These are phyloP conservation scores for Anabacerthia variegaticeps DNA, from an alignment of 2,797 vertebrate genomes.

Conservation along the genomic window DNA sequence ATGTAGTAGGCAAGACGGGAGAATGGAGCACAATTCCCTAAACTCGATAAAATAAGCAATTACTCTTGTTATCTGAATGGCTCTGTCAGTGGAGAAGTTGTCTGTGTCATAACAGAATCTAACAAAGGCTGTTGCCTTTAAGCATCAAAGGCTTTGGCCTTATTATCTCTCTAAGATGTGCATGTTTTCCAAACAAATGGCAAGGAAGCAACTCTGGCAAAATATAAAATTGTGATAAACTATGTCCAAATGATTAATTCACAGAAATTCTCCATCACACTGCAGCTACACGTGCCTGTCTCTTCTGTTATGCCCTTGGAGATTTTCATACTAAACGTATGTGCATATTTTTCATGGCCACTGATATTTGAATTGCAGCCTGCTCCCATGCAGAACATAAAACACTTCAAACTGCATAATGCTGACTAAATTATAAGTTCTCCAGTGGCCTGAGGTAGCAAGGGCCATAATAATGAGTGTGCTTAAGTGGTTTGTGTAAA, in stretches of 20 bases:
- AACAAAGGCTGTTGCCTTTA: slow-evolving; percentile 80
- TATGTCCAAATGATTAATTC: slow-evolving; percentile 89
- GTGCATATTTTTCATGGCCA: slow-evolving; percentile 99
- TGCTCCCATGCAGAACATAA: slow-evolving; percentile 89
- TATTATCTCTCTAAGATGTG: slow-evolving; percentile 74
- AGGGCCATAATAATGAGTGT: slow-evolving; percentile 91
- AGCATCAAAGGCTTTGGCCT: slow-evolving; percentile 78
- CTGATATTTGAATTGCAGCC: slow-evolving; percentile 94
- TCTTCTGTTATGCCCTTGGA: slow-evolving; percentile 92
- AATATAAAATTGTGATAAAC: slow-evolving; percentile 88
- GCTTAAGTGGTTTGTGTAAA: slow-evolving; percentile 87
- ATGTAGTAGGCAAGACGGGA: slow-evolving; percentile 74
- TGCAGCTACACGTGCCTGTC: slow-evolving; percentile 89
- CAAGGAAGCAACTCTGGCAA: slow-evolving; percentile 79
- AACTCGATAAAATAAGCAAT: slow-evolving; percentile 81
- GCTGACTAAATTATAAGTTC: slow-evolving; percentile 94
- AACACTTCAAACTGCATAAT: slow-evolving; percentile 98
- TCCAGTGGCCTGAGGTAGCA: slow-evolving; percentile 89
- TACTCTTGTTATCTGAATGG: slow-evolving; percentile 74
- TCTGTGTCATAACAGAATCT: slow-evolving; percentile 71
- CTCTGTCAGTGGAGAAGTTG: slow-evolving; percentile 62
- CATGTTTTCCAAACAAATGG: slow-evolving; percentile 83
- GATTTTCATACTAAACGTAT: slow-evolving; percentile 97
- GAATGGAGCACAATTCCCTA: slow-evolving; percentile 71
- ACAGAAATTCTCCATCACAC: slow-evolving; percentile 79